Evolutionary conservation across 2,888 invertebrate species (phyloP).

Genomic region (Isoperla grammatica): DNA sequence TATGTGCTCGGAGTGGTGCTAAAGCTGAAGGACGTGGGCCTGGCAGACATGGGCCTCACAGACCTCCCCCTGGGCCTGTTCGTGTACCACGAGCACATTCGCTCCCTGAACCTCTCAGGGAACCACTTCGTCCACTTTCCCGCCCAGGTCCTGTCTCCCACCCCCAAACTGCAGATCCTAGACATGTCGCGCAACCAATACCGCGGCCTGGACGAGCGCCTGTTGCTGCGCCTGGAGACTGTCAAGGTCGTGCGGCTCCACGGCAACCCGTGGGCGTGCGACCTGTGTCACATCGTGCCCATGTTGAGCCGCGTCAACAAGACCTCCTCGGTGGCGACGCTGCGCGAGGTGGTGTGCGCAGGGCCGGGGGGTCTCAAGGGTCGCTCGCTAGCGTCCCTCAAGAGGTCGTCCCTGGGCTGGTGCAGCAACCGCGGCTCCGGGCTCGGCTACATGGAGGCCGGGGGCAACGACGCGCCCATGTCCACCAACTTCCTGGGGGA

Average conservation of each 20-base stretch:
- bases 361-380: conserved; percentile 54
- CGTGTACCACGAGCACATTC: conserved; percentile 54
- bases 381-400: conserved; percentile 41
- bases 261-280: conserved; percentile 65
- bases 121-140: conserved; percentile 60
- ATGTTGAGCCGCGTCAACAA: conserved; percentile 54
- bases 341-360: conserved; percentile 53
- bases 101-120: conserved; percentile 64
- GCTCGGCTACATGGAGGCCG: conserved; percentile 41
- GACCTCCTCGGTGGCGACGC: conserved; percentile 47
- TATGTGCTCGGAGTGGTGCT: conserved; percentile 50
- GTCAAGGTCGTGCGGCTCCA: conserved; percentile 51
- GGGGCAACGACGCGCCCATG: conserved; percentile 36
- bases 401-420: conserved; percentile 42
- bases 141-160: conserved; percentile 50
- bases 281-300: conserved; percentile 55
- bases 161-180: conserved; percentile 55
- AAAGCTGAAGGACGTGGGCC: conserved; percentile 52
- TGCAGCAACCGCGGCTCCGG: conserved; percentile 51
- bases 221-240: conserved; percentile 53
- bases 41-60: conserved; percentile 55
- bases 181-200: conserved; percentile 71
- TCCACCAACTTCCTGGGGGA: conserved; percentile 44
- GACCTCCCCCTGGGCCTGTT: conserved; percentile 55
- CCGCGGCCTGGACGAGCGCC: conserved; percentile 54